Base-by-base conservation (phyloP, 2,113 vertebrate genomes). In the Trematomus loennbergii region DNA sequence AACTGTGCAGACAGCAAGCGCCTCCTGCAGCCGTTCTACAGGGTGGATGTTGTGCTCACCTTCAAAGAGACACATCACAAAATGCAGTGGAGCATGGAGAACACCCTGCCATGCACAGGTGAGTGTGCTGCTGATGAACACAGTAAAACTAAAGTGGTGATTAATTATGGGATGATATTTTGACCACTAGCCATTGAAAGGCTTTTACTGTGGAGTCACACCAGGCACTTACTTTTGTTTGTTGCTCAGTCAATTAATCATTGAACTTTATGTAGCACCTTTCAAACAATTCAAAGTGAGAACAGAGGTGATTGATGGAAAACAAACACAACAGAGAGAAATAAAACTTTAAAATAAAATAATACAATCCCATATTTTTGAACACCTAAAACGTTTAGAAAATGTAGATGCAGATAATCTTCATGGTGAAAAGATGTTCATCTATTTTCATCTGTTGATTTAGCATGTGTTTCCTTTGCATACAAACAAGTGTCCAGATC, bases 41-140 rank as follows among this genome's bases (percentile, higher is more conserved):
- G 90, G 71, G 62, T 93, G 55, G 91, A 95, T 70, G 91, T 93
- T 78, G 91, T 90, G 50, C 89, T 95, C 83, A 91, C 75, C 49
- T 95, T 95, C 81, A 91, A 89, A 59, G 91, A 94, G 93, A 90
- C 89, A 60, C 87, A 90, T 55, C 65, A 92, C 79, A 91, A 91
- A 57, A 92, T 93, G 86, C 83, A 91, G 54, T 94, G 94, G 95
- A 94, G 65, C 1, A 88, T 94, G 90, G 93, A 96, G 85, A 95
- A 93, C 87, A 77, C 86, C 63, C 94, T 92, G 71, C 90, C 78
- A 61, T 94, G 92, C 57, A 72, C 72, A 91, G 93, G 92, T 94
- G 59, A 94, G 93, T 79, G 69, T 79, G 70, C 72, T 71, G 79
- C 86, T 87, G 86, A 87, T 79, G 71, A 86, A 77, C 89, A 79